A percentile compares a stretch with the other conserved stretches of the same genome.
Conservation (phyloP, 2,888 invertebrate genomes). For the Eupeodes latifasciatus region DNA sequence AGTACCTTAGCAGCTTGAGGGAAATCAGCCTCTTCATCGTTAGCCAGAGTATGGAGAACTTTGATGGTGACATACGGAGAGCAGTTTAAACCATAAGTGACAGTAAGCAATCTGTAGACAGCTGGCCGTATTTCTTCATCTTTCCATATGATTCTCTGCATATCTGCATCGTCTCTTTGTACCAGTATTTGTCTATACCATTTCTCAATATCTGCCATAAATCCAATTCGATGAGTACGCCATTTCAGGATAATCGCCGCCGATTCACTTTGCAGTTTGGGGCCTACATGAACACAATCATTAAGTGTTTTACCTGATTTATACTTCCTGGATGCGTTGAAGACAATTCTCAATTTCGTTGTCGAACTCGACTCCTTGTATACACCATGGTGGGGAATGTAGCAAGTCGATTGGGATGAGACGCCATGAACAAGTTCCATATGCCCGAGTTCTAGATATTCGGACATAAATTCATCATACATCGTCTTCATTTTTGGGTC, state of each 20-base stretch:
- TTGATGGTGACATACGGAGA: constrained; percentile 62
- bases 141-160: constrained; percentile 65
- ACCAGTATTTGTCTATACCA: constrained; percentile 68
- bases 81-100: constrained; percentile 66
- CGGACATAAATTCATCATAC: constrained; percentile 61
- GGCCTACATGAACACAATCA: constrained; percentile 67
- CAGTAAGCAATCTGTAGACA: constrained; percentile 53
- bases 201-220: constrained; percentile 73
- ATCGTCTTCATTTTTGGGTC: constrained; percentile 49
- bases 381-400: constrained; percentile 57
- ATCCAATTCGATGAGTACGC: constrained; percentile 62
- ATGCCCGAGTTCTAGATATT: constrained; percentile 50
- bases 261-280: constrained; percentile 66
- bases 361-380: constrained; percentile 67
- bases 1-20: constrained; percentile 56
- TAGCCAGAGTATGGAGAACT: constrained; percentile 57
- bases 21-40: constrained; percentile 46
- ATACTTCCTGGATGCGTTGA: constrained; percentile 54
- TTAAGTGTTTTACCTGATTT: constrained; percentile 51
- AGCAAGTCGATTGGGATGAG: constrained; percentile 30
- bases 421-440: constrained; percentile 48
- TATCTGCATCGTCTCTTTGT: constrained; percentile 51
- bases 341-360: constrained; percentile 64
- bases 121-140: constrained; percentile 1
- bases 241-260: constrained; percentile 38